Conservation (phyloP, 2,797 vertebrate genomes). For the Epinephelus malabaricus region DNA sequence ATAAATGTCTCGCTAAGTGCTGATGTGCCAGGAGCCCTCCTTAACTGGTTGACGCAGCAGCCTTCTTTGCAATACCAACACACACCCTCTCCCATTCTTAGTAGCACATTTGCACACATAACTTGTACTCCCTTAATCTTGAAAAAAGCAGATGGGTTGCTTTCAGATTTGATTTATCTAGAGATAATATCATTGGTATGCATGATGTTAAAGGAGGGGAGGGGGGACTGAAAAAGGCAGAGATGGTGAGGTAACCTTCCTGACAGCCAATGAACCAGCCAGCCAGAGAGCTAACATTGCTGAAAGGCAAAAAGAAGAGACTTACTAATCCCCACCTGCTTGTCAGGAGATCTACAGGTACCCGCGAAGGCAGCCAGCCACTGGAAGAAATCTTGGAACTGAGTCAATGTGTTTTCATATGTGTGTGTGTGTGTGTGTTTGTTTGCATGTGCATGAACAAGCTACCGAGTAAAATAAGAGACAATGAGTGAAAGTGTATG, state of each 20-base stretch:
- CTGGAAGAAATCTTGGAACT: constrained; percentile 24
- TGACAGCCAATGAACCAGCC: constrained; percentile 54
- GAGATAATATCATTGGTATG: constrained; percentile 66
- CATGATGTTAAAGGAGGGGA: constrained; percentile 35
- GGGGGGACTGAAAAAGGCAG: constrained; percentile 11
- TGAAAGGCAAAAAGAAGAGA: constrained; percentile 68
- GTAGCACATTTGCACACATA: constrained; percentile 27
- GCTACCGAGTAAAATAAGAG: constrained; percentile 2
- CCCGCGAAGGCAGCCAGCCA: constrained; percentile 40
- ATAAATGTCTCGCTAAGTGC: constrained; percentile 60
- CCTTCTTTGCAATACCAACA: constrained; percentile 28
- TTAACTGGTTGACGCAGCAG: constrained; percentile 37
- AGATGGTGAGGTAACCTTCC: constrained; percentile 54
- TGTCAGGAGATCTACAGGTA: constrained; percentile 72
- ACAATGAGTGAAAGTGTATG: not conserved
- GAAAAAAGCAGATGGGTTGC: constrained; percentile 45
- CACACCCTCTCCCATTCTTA: constrained; percentile 4
- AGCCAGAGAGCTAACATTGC: constrained; percentile 56
- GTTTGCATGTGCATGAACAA: constrained; percentile 5
- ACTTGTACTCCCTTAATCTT: constrained; percentile 23
- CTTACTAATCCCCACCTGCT: constrained; percentile 60
- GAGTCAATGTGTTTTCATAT: constrained; percentile 30
- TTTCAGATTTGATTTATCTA: constrained; percentile 60
- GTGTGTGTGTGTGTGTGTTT: constrained; percentile 6
- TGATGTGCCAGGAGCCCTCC: constrained; percentile 48